Base-by-base conservation (phyloP, 2,888 invertebrate species). In the Paralinhomoeus sp. region DNA sequence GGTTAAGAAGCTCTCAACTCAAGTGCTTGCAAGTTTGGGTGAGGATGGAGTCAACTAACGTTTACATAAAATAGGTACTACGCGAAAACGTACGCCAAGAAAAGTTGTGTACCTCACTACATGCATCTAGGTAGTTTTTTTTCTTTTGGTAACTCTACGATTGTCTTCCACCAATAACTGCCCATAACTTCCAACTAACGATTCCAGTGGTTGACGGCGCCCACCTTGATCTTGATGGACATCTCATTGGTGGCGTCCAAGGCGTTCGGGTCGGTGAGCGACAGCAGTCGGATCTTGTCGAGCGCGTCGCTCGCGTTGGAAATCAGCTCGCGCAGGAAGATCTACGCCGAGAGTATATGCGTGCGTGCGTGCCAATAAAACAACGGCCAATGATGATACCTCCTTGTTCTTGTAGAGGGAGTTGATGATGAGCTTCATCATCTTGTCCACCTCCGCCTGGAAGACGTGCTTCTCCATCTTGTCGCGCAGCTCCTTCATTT, bases 351-450 rank as follows among this genome's bases (percentile, higher is more conserved):
- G 12, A 27, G 12, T 9, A 9, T 13, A 20, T 17, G n/a, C 38
- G n/a, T 15, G n/a, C n/a, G n/a, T n/a, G n/a, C n/a, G n/a, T n/a
- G 3, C 3, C n/a, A 40, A 22, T 5, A 12, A 2, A 24, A 40
- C 13, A 33, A 27, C 31, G 5, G 9, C 34, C 3, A 41, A 18
- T 31, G 23, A 35, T 45, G 24, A 22, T 21, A 78, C 80, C 72
- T 99, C 97, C 69, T 97, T 97, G 67, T 99, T 97, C 57, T 87
- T 75, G 68, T 97, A 97, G 12, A 97, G 71, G 12, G 97, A 97
- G 70, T 99, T 99, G 64, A 99, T 99, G 66, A 97, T 97, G 47
- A 97, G 75, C 67, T 97, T 99, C 97, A 97, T 99, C 89, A 99
- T 91, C 46, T 93, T 79, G 69, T 89, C 89, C 37, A 99, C 97